A percentile compares a stretch with the other conserved stretches of the same genome.
phyloP scores from a whole-genome alignment of 2,888 invertebrate genomes.

The Mechanitis messenoides region DNA sequence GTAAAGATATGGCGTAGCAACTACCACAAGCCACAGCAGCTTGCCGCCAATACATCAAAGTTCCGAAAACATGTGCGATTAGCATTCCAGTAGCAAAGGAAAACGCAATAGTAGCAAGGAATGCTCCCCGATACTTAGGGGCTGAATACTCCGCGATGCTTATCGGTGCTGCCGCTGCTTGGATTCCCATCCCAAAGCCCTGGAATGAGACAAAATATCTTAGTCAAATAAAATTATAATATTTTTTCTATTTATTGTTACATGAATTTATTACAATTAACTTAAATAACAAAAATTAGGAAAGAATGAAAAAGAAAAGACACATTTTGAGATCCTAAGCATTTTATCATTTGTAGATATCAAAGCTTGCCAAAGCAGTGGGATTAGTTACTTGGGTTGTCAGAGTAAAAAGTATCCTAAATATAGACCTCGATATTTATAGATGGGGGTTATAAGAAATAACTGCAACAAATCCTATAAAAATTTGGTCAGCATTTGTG shows the following conservation, averaged over 20 bases:
- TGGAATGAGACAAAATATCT: slow-evolving; percentile 41
- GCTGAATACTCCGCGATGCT: slow-evolving; percentile 71
- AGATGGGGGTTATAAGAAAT: too few relatives aligned
- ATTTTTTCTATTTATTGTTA: neutral
- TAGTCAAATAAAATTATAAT: neutral
- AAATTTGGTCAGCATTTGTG: too few relatives aligned
- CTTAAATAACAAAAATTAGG: too few relatives aligned
- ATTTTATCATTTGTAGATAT: too few relatives aligned
- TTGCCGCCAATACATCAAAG: slow-evolving; percentile 76
- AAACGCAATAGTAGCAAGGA: slow-evolving; percentile 79
- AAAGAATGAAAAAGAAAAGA: too few relatives aligned
- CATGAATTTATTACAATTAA: too few relatives aligned
- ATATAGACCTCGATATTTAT: too few relatives aligned
- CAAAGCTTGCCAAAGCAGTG: too few relatives aligned
- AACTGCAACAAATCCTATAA: too few relatives aligned
- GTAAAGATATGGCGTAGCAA: slow-evolving; percentile 66
- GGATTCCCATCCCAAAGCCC: slow-evolving; percentile 74
- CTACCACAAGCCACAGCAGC: slow-evolving; percentile 73
- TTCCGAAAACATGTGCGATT: slow-evolving; percentile 79
- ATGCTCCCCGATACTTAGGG: slow-evolving; percentile 78
- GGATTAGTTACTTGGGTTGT: too few relatives aligned
- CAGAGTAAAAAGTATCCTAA: too few relatives aligned
- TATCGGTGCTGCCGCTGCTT: slow-evolving; percentile 66
- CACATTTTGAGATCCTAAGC: too few relatives aligned
- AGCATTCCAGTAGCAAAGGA: slow-evolving; percentile 80